These are phyloP conservation scores for Papilio elwesi DNA, from an alignment of 2,888 invertebrate genomes.

Conservation along the genomic window DNA sequence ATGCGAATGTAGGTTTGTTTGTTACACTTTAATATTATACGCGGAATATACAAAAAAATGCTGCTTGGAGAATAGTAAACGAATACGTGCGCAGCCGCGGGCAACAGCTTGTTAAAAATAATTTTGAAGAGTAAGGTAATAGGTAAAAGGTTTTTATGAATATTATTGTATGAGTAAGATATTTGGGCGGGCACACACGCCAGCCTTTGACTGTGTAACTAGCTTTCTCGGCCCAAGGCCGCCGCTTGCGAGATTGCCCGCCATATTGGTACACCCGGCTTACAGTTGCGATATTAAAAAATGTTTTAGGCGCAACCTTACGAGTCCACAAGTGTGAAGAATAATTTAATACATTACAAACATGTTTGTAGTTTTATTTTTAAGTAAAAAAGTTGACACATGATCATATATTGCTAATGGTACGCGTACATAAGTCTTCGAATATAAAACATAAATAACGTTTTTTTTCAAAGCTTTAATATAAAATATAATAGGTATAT, in stretches of 20 bases:
- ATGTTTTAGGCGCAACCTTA: constrained; percentile 21
- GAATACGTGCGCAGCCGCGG: too few relatives aligned
- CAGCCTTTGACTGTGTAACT: constrained; percentile 31
- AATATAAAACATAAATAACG: not conserved
- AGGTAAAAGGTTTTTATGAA: not conserved
- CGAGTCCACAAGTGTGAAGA: constrained; percentile 4
- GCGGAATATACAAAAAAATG: too few relatives aligned
- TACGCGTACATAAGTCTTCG: not conserved
- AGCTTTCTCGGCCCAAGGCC: constrained; percentile 36
- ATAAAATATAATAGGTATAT: not conserved
- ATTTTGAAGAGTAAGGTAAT: not conserved
- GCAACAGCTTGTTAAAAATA: too few relatives aligned
- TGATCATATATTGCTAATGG: not conserved
- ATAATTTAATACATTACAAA: constrained; percentile 8
- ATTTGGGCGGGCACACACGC: constrained; percentile 17
- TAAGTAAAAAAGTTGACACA: not conserved
- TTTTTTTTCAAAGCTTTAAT: not conserved
- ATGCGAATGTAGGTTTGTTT: too few relatives aligned
- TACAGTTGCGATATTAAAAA: constrained; percentile 33
- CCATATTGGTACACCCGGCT: constrained; percentile 31
- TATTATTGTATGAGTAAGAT: not conserved
- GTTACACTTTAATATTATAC: too few relatives aligned
- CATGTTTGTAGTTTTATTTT: not conserved
- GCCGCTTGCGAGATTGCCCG: constrained; percentile 27
- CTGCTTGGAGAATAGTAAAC: too few relatives aligned